Evolutionary conservation across 2,888 invertebrate species (phyloP), one percentile per base, ranked within the genome.

Genomic region (Cinara cedri): DNA sequence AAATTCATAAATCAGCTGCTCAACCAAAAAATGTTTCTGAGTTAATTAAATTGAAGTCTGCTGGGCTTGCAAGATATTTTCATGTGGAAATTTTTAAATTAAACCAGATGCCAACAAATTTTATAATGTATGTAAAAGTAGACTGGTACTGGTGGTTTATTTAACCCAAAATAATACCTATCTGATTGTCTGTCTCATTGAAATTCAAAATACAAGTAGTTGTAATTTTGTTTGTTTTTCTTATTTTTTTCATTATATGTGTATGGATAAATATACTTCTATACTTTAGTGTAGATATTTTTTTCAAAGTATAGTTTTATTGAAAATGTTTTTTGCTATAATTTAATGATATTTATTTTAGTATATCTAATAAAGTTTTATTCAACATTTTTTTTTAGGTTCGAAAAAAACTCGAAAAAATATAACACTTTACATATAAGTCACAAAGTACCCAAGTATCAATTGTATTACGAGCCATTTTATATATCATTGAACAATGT

Each of bases 101-200:
- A 86, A 96, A 96, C 86, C 96, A 96, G 86, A 95, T 90, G 84
- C 95, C 96, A 9, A 96, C 95, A 0, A 96, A 96, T 86, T 95
- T 95, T 86, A 90, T 93, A 54, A 91, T 91, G 94, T 93, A 85
- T 88, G 88, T 72, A 51, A 51, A 54, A 51, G 14, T 13, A 21
- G 24, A 42, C 13, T 60, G 8, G 14, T 44, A 42, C 13, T 60
- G 8, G 14, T 60, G 4, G 65, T 71, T 71, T 78, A 4, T 44
- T 26, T 19, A 34, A 51, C 21, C 42, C 70, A 72, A 49, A 21
- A 55, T 68, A 13, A 8, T 34, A n/a, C n/a, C n/a, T 66, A 51
- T 44, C 24, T 2, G 24, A 11, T 63, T 63, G 11, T 42, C 6
- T 11, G 9, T 42, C 19, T 42, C 4, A 13, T 42, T 42, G 16